Base-by-base conservation (phyloP, 2,888 invertebrate species). In the Neelides folsomi region DNA sequence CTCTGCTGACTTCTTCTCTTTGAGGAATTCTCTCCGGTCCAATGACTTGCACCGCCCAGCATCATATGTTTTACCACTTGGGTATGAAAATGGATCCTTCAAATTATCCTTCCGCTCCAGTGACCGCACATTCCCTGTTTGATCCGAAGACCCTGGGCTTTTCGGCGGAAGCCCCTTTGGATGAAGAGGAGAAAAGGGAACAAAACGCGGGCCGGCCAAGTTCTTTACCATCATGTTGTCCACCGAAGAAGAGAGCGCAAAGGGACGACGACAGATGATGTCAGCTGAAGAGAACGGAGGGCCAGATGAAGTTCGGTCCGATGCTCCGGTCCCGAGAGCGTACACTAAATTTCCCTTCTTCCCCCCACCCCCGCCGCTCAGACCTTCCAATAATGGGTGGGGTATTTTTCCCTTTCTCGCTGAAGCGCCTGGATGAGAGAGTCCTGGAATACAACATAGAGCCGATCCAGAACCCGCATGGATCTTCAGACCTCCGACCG, bases 361-460 rank as follows among this genome's bases (percentile, higher is more conserved):
- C 7, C 7, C 19, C 19, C 48, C 18, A 4, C 27, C 35, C 27
- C 46, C n/a, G 5, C 34, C 44, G 38, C 34, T 59, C 55, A 63
- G 54, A 64, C 64, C 59, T 60, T 62, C 79, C 79, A 81, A 71
- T 78, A 81, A 69, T 79, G 80, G 77, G 73, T 81, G 77, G 79
- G 81, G 75, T 76, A 81, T 75, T 79, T 80, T 79, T 77, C 79
- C 79, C 77, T 81, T 79, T 80, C 81, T 74, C 77, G 79, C 75
- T 78, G 79, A 71, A 79, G 79, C 73, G 78, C 80, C 76, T 78
- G 80, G 76, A 79, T 81, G 77, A 79, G 80, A 73, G 79, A 81
- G 78, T 77, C 80, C 80, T 78, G 84, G 83, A 79, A 85, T 84
- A 77, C 84, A 85, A 79, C 85, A 85, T 68, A 84, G 79, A 68